Evolutionary conservation across 2,888 invertebrate genomes (phyloP), one percentile per base, ranked within the genome.

Genomic region (Clanis bilineata): DNA sequence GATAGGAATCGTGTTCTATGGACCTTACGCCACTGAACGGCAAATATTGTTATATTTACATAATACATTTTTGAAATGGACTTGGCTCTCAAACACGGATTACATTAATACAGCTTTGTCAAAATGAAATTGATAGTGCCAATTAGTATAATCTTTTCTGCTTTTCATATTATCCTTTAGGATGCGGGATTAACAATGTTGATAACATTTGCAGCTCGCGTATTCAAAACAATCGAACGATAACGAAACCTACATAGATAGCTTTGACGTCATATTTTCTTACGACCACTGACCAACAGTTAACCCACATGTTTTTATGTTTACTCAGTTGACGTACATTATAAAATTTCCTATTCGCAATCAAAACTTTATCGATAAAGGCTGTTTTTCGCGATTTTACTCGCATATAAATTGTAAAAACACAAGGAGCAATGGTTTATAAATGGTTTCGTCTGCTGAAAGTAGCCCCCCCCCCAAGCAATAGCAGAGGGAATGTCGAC

Each of bases 261-360:
- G 18, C 28, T 51, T 51, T 51, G 32, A 51, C 51, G 51, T 51
- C 51, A 51, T 51, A 15, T 18, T 51, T 32, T 51, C 28, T 32
- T 18, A 51, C 47, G 28, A 28, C 47, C 51, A 18, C 10, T 51
- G 51, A 32, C 51, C 51, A 18, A 7, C 15, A 15, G 32, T 9
- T 51, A 3, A 18, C 32, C 9, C 18, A 51, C 28, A 15, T 15
- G 18, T 18, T 32, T 51, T 51, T 51, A 18, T 51, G 51, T 51
- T 51, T 51, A 32, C 10, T 32, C 28, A 51, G 10, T 51, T 51
- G 28, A 51, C 28, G 51, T 23, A 44, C 23, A 22, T 47, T 28
- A 51, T 15, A 32, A n/a, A 51, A 32, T 51, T 28, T 51, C 18
- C 28, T 25, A 15, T 10, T 28, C 15, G 25, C 47, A 28, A 47